Base-by-base conservation (phyloP, 2,797 vertebrate species). In the Chanos chanos region DNA sequence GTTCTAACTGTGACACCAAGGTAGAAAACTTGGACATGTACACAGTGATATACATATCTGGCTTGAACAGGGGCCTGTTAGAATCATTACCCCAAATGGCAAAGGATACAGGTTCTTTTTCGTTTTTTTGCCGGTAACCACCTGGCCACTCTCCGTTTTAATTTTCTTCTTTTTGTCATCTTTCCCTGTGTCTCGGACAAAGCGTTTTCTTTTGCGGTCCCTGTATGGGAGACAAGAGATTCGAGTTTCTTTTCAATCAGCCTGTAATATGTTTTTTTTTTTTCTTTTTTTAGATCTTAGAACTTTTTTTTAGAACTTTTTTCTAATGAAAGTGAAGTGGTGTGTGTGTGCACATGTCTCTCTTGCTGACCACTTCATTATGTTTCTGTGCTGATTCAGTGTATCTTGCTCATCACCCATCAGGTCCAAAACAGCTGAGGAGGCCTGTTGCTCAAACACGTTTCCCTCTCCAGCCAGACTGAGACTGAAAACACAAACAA, bases 71-170 rank as follows among this genome's bases (percentile, higher is more conserved):
- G n/a, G n/a, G n/a, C n/a, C n/a, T n/a, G n/a, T n/a, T n/a, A n/a
- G n/a, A n/a, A n/a, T n/a, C n/a, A n/a, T n/a, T n/a, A n/a, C n/a
- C n/a, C n/a, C n/a, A n/a, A n/a, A n/a, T n/a, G n/a, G n/a, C n/a
- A n/a, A 83, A 91, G 90, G 96, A 98, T 99, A 98, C 95, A 97
- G 92, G 86, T 93, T 96, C 56, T 90, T 90, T 82, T 87, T 95
- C 18, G 83, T 88, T 77, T 92, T 95, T 75, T 92, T 94, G 21
- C 81, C 76, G 74, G 34, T 84, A 77, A 98, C 88, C 65, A 91
- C 87, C 62, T 82, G 85, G 1, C 95, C 95, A 0, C 90, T 92
- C 47, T 98, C 95, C 0, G 88, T 93, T 70, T 72, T 89, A 61
- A 96, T 86, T 78, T 93, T 98, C 81, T 88, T 93, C 83, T 89